Base-by-base conservation (phyloP, 2,113 vertebrate genomes). In the Eptesicus fuscus region DNA sequence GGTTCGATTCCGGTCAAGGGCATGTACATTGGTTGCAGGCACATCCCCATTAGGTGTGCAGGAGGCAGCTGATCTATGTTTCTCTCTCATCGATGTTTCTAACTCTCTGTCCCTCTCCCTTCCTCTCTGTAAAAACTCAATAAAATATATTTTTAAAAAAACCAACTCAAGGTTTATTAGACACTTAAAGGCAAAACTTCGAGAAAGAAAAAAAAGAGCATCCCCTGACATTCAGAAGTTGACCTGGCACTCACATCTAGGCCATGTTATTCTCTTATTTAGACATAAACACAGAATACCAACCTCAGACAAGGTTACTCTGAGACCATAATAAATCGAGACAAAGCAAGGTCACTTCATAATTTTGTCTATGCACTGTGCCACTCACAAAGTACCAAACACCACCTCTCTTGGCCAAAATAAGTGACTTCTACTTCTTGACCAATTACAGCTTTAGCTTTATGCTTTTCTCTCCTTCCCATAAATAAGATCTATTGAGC, bases 301-400 rank as follows among this genome's bases (percentile, higher is more conserved):
- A 80, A 70, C 30, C 42, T 69, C 83, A 87, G 23, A 82, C 59
- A 83, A 91, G 76, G 17, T 76, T 87, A 90, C 28, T 82, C 56
- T 85, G 67, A 82, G 59, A 69, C 47, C 40, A 59, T 49, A 47
- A 95, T 76, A 87, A 86, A 86, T 76, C 18, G 74, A 90, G 83
- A 93, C 13, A 83, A 83, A 61, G 13, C 56, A 90, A 86, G 67
- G 74, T 86, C 80, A 80, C 77, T 51, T 82, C n/a, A 53, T 93
- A 90, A 93, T 83, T 95, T 83, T 93, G 82, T 91, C 76, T 95
- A 91, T 87, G 51, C 28, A 44, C 42, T 47, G 59, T 82, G 67
- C 67, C 59, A 30, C 32, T 77, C 37, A 93, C 16, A 80, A 80
- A 59, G 61, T 79, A 73, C 71, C 44, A 89, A 83, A 65, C n/a